A percentile compares a stretch with the other conserved stretches of the same genome.
phyloP scores from a whole-genome alignment of 2,888 invertebrate species.

The Apocheima hispidaria region DNA sequence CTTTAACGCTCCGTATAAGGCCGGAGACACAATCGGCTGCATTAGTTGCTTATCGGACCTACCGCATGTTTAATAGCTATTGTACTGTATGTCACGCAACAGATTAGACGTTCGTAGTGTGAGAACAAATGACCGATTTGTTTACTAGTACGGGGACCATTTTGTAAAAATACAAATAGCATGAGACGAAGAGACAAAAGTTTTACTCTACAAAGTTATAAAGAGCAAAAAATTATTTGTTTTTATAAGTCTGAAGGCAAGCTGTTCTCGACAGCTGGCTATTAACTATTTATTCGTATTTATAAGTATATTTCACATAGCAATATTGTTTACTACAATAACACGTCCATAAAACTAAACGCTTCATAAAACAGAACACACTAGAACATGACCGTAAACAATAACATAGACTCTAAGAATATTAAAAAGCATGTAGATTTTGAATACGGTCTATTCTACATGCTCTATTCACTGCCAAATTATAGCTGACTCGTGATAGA shows the following conservation, averaged over 20 bases:
- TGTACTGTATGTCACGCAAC: conserved; percentile 26
- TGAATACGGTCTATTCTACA: too few relatives aligned
- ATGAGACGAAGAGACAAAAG: too few relatives aligned
- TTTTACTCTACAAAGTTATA: too few relatives aligned
- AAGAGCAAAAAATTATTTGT: too few relatives aligned
- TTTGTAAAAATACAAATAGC: neutral
- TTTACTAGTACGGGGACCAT: neutral
- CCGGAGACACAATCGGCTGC: conserved; percentile 36
- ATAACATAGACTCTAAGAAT: neutral
- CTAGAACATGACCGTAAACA: neutral
- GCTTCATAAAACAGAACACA: neutral
- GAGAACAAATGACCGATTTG: neutral
- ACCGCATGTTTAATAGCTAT: conserved; percentile 37
- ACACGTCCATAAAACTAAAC: neutral
- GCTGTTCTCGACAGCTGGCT: too few relatives aligned
- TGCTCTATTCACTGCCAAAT: neutral
- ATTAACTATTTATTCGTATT: too few relatives aligned
- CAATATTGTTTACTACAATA: too few relatives aligned
- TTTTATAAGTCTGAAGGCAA: too few relatives aligned
- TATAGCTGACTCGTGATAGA: neutral
- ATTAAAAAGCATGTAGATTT: neutral
- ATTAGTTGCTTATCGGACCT: conserved; percentile 35
- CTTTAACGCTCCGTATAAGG: conserved; percentile 32
- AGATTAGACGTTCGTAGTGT: conserved; percentile 17
- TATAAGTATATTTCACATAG: too few relatives aligned